Percentiles rank a stretch among this genome's conserved stretches.
These are phyloP conservation scores for Chloroceryle amazona DNA, from an alignment of 2,797 vertebrate genomes.

Conservation along the genomic window DNA sequence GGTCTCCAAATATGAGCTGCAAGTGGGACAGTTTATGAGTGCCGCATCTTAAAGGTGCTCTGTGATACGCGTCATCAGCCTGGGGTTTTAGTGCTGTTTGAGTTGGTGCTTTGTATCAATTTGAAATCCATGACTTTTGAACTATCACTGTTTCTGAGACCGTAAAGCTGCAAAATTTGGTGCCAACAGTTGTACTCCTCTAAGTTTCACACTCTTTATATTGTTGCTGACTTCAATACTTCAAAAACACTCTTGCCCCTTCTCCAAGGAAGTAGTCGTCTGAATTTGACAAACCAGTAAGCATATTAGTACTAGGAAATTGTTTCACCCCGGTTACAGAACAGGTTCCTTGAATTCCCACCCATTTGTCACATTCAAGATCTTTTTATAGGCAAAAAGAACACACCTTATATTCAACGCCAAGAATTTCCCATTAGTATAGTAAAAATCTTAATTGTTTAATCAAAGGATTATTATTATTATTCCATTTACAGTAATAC, in stretches of 20 bases:
- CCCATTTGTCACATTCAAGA: no score
- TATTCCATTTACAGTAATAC: background rate
- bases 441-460: background rate
- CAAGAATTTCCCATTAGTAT: background rate
- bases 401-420: no score
- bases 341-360: no score
- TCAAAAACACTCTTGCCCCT: background rate
- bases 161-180: background rate
- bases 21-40: background rate
- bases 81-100: background rate
- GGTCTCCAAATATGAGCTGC: background rate
- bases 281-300: background rate
- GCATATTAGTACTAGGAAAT: background rate
- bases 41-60: constrained; percentile 16
- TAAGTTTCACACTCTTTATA: no score
- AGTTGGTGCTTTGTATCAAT: background rate
- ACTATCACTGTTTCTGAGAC: background rate
- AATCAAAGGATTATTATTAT: background rate
- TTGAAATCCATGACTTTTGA: background rate
- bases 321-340: background rate
- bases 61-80: background rate
- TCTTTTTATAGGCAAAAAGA: no score
- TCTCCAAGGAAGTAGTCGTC: background rate
- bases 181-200: background rate
- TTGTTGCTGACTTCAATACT: no score